phyloP scores from a whole-genome alignment of 1,140 invertebrate genomes.

The Brachionus calyciflorus region DNA sequence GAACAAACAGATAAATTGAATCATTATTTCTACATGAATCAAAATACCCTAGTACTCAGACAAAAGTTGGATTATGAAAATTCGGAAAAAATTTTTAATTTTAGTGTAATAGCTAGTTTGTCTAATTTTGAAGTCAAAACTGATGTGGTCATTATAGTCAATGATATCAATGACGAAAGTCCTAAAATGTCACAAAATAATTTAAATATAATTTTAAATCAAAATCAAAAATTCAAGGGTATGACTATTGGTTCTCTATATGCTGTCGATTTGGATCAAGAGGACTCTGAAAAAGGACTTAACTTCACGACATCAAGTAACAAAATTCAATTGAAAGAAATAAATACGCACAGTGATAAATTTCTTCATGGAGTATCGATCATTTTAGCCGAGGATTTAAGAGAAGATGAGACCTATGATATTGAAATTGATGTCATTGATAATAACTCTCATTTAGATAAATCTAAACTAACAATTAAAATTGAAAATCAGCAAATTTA shows the following conservation, averaged over 20 bases:
- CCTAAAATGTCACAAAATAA: slow-evolving; percentile 27
- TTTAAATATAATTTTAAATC: not conserved
- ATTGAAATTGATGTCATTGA: not conserved
- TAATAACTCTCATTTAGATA: not conserved
- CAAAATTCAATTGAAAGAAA: not conserved
- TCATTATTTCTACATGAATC: not conserved
- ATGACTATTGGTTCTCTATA: not conserved
- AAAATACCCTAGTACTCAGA: not conserved
- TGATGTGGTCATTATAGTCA: slow-evolving; percentile 6
- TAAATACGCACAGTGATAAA: not conserved
- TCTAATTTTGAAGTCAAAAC: not conserved
- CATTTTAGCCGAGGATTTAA: not conserved
- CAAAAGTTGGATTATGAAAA: slow-evolving; percentile 25
- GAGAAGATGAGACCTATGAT: not conserved
- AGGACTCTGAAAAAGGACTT: slow-evolving; percentile 1
- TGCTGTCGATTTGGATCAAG: slow-evolving; percentile 8
- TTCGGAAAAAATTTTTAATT: slow-evolving; percentile 18
- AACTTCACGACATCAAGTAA: not conserved
- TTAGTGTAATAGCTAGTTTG: slow-evolving; percentile 9
- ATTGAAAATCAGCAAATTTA: slow-evolving; percentile 8
- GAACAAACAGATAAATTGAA: slow-evolving; percentile 7
- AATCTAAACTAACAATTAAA: not conserved
- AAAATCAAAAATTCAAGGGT: slow-evolving; percentile 5
- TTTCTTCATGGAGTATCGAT: slow-evolving; percentile 8
- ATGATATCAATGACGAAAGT: slow-evolving; percentile 37